Evolutionary conservation across 1,140 invertebrate genomes (phyloP).

Genomic region (Heliconius hewitsoni): DNA sequence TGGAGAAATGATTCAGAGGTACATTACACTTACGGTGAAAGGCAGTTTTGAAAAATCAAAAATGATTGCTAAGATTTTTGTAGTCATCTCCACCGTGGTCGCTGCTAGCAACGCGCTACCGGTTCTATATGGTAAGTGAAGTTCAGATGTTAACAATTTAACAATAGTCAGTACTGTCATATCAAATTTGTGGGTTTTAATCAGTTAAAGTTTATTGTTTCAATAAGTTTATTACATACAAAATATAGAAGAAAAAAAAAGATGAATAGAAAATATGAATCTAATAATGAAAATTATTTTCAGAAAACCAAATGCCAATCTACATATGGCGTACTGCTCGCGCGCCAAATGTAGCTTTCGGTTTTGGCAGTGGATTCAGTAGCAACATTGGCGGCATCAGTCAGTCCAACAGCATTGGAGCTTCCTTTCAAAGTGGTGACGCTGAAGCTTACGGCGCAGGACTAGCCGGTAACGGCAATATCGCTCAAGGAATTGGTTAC

Average conservation of each 20-base stretch:
- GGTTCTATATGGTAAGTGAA: constrained; percentile 43
- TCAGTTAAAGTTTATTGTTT: not conserved
- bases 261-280: not conserved
- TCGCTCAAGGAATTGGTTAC: constrained; percentile 34
- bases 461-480: constrained; percentile 32
- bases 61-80: constrained; percentile 57
- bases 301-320: constrained; percentile 22
- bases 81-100: constrained; percentile 47
- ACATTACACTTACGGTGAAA: constrained; percentile 61
- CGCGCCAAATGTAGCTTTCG: constrained; percentile 54
- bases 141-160: not conserved
- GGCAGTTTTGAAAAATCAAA: constrained; percentile 46
- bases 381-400: constrained; percentile 70
- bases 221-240: not conserved
- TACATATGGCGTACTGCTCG: constrained; percentile 24
- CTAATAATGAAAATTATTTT: not conserved
- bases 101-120: constrained; percentile 53
- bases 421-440: constrained; percentile 62
- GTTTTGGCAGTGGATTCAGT: constrained; percentile 69
- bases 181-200: not conserved
- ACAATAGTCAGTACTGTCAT: not conserved
- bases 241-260: not conserved
- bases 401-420: constrained; percentile 61
- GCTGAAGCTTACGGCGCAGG: constrained; percentile 57
- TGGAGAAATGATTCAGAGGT: constrained; percentile 64